These are phyloP conservation scores for Rousettus madagascariensis DNA, from an alignment of 2,797 vertebrate species.

Conservation along the genomic window DNA sequence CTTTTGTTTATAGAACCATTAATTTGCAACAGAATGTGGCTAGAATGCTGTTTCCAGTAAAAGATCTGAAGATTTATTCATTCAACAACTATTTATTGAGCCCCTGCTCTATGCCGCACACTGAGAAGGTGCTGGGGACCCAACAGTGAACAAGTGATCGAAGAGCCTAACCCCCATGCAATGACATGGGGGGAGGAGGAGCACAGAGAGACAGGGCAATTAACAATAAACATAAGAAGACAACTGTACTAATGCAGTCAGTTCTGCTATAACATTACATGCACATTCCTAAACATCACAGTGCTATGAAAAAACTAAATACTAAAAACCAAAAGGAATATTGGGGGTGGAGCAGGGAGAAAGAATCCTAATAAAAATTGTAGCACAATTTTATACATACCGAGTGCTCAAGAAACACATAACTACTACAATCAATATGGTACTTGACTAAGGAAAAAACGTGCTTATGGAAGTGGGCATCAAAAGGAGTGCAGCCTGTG, in stretches of 20 bases:
- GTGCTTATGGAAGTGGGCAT: background rate
- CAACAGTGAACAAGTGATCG: background rate
- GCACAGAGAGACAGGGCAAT: background rate
- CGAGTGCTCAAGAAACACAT: background rate
- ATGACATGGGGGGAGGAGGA: background rate
- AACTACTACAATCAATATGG: background rate
- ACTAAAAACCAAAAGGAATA: background rate
- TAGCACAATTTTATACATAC: background rate
- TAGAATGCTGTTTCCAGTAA: background rate
- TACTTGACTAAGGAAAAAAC: background rate
- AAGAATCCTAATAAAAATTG: background rate
- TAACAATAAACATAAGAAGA: background rate
- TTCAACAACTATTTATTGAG: background rate
- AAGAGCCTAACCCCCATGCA: background rate
- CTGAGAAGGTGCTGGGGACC: background rate
- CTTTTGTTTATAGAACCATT: background rate
- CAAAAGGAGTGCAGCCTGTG: background rate
- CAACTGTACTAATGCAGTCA: background rate
- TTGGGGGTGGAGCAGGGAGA: no score
- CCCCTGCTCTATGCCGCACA: background rate
- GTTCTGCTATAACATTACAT: background rate
- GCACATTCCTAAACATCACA: background rate
- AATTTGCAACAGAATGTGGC: constrained; percentile 5
- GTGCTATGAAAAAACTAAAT: background rate
- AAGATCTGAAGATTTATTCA: background rate